A percentile compares a stretch with the other conserved stretches of the same genome.
Conservation (phyloP, 2,113 vertebrate genomes). For the Helogale parvula region DNA sequence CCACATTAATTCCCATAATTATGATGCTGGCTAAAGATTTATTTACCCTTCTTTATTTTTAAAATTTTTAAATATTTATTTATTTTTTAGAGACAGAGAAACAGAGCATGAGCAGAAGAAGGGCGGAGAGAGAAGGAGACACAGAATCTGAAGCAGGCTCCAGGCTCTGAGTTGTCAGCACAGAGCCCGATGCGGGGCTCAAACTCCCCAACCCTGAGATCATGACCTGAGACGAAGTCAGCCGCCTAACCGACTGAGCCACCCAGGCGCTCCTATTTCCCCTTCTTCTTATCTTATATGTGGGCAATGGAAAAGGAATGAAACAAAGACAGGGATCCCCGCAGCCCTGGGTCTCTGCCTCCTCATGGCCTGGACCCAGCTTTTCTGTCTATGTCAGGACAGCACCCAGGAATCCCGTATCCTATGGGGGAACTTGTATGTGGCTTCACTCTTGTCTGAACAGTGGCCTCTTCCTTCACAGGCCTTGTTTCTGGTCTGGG, state of each 20-base stretch:
- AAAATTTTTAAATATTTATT: too few relatives aligned
- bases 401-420: rapidly evolving
- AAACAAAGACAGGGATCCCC: neutral
- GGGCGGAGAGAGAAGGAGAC: too few relatives aligned
- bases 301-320: neutral
- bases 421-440: neutral
- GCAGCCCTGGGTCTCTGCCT: neutral
- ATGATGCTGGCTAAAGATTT: neutral
- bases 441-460: neutral
- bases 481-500: neutral
- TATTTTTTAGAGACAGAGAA: too few relatives aligned
- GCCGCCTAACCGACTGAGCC: too few relatives aligned
- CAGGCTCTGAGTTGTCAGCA: too few relatives aligned
- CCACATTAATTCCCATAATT: neutral
- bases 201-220: too few relatives aligned
- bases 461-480: neutral
- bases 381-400: neutral
- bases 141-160: too few relatives aligned
- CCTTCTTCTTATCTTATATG: neutral
- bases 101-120: too few relatives aligned
- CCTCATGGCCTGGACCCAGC: neutral
- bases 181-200: too few relatives aligned
- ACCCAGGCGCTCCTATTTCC: neutral
- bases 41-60: neutral
- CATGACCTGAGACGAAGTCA: too few relatives aligned